These are phyloP conservation scores for Merops nubicus DNA, from an alignment of 2,113 vertebrate genomes.

Conservation along the genomic window DNA sequence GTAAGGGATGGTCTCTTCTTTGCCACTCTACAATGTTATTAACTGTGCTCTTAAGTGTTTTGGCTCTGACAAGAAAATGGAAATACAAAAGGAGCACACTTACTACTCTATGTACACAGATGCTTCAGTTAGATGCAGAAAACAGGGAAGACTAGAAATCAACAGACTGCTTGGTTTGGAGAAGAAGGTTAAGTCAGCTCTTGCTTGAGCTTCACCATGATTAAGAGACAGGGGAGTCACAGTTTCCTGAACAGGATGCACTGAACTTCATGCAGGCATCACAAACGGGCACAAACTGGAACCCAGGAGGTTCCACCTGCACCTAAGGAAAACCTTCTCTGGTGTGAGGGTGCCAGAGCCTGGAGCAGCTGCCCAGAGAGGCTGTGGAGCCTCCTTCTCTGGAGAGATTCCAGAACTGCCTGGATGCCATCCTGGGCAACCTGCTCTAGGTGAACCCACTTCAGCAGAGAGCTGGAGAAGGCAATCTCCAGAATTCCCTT, in stretches of 20 bases:
- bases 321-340: no score
- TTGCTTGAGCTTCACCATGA: background rate
- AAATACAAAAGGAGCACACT: background rate
- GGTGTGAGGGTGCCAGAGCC: no score
- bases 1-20: background rate
- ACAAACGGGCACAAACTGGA: no score
- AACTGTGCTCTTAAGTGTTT: background rate
- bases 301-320: no score
- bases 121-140: background rate
- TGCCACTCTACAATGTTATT: background rate
- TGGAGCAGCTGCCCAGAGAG: background rate
- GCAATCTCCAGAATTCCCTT: background rate
- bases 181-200: background rate
- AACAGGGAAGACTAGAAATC: background rate
- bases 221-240: background rate
- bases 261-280: background rate
- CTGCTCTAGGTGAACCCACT: background rate
- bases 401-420: background rate
- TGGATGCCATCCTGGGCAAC: background rate
- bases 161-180: background rate
- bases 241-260: background rate
- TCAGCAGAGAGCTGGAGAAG: background rate
- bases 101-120: rapidly evolving
- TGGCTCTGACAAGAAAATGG: background rate
- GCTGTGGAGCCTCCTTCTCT: background rate